Evolutionary conservation across 1,140 invertebrate species (phyloP).

Genomic region (Bemisia tabaci): DNA sequence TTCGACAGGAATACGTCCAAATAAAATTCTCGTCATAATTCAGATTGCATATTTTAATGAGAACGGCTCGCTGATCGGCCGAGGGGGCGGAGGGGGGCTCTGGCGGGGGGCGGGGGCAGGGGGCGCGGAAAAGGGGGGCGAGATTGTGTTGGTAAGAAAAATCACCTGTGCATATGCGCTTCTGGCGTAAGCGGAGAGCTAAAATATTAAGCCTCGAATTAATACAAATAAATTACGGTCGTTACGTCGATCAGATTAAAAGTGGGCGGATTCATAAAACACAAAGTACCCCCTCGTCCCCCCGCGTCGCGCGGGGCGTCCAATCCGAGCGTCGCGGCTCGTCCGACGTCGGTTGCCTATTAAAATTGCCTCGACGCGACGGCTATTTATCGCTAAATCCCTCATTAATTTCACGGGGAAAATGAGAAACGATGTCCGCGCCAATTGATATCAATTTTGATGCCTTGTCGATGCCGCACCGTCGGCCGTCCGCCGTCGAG

Average conservation of each 20-base stretch:
- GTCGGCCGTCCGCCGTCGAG: no score
- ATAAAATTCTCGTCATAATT: neutral
- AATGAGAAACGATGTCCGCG: no score
- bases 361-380: neutral
- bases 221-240: neutral
- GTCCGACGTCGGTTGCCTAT: neutral
- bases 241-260: neutral
- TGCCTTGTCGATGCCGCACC: no score
- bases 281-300: neutral
- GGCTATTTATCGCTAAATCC: neutral
- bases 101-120: neutral
- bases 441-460: no score
- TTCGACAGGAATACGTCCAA: no score
- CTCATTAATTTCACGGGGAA: neutral
- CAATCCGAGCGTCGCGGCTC: neutral
- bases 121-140: neutral
- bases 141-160: neutral
- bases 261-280: neutral
- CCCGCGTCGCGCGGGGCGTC: no score
- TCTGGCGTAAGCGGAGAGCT: neutral
- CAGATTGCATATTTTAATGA: neutral
- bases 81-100: neutral
- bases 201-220: neutral
- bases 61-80: neutral
- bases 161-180: neutral